Base-by-base conservation (phyloP, 2,113 vertebrate genomes). In the Gambusia holbrooki region DNA sequence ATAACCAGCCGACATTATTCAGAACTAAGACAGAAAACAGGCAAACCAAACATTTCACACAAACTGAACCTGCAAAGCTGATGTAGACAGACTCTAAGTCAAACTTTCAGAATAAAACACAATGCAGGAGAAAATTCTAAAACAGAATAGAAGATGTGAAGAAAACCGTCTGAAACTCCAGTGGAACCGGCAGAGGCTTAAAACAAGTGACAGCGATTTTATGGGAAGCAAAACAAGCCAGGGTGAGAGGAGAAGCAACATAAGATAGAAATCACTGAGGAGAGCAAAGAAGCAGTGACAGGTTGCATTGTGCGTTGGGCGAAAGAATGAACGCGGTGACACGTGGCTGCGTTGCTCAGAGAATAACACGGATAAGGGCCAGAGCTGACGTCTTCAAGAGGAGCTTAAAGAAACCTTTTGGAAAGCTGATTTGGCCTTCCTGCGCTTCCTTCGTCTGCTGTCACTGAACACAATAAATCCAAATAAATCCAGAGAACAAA, bases 381-480 rank as follows among this genome's bases (percentile, higher is more conserved):
- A 12, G 1, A 19, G 63, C 63, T 79, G 76, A 74, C 64, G 61
- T 68, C 61, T 68, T 77, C 35, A 76, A 80, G 78, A 77, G 69
- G 62, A 62, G 63, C 76, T 70, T 45, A 66, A 63, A 83, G 48
- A 63, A 74, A 80, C 61, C 73, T 48, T 79, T 68, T 69, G 27
- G 79, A 48, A 84, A 62, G 69, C 15, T 61, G 71, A 64, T 78
- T 62, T 75, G 82, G 76, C 81, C 83, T 72, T 82, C 79, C 76
- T 79, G 82, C 80, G 62, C 71, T 72, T 19, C 76, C 76, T 3
- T 66, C 62, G 48, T 58, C 54, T 15, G 69, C 81, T 82, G 87
- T 66, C 77, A 77, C 62, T 3, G 37, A 83, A 61, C 74, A 87
- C 75, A 84, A 79, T 67, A 42, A 74, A 40, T 17, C 13, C 10